Conservation (phyloP, 1,140 invertebrate species). For the Euborellia annulipes region DNA sequence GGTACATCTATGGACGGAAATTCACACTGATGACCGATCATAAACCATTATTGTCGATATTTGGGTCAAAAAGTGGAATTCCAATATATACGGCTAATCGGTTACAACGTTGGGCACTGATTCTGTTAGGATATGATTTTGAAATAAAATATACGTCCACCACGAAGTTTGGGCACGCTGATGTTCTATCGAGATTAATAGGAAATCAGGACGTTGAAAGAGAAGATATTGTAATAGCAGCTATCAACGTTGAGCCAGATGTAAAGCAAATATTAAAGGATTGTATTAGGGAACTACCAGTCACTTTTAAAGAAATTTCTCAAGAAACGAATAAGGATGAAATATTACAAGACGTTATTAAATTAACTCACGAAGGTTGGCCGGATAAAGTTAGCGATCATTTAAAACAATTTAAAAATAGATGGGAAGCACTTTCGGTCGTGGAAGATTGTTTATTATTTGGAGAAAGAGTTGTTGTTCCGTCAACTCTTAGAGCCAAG, state of each 20-base stretch:
- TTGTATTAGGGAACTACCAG: constrained; percentile 6
- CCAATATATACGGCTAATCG: constrained; percentile 20
- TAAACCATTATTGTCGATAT: constrained; percentile 29
- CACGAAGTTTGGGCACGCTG: constrained; percentile 17
- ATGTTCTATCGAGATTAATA: constrained; percentile 19
- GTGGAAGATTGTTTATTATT: constrained; percentile 11
- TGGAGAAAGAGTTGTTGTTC: constrained; percentile 5
- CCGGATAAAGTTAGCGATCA: too few species aligned
- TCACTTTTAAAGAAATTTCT: constrained; percentile 5
- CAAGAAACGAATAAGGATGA: background rate
- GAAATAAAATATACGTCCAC: constrained; percentile 20
- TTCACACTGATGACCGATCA: constrained; percentile 34
- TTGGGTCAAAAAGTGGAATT: constrained; percentile 22
- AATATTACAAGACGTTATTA: background rate
- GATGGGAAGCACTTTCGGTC: constrained; percentile 4
- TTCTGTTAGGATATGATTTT: constrained; percentile 23
- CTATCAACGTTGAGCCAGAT: background rate
- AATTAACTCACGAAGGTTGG: background rate
- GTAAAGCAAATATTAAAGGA: too few species aligned
- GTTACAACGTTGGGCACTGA: constrained; percentile 23
- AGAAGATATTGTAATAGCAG: too few species aligned
- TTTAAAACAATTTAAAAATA: background rate
- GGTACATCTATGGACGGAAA: constrained; percentile 32
- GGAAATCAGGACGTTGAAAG: too few species aligned
- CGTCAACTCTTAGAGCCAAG: background rate